These are phyloP conservation scores for Drosophila robusta DNA, from an alignment of 2,888 invertebrate species.

Conservation along the genomic window DNA sequence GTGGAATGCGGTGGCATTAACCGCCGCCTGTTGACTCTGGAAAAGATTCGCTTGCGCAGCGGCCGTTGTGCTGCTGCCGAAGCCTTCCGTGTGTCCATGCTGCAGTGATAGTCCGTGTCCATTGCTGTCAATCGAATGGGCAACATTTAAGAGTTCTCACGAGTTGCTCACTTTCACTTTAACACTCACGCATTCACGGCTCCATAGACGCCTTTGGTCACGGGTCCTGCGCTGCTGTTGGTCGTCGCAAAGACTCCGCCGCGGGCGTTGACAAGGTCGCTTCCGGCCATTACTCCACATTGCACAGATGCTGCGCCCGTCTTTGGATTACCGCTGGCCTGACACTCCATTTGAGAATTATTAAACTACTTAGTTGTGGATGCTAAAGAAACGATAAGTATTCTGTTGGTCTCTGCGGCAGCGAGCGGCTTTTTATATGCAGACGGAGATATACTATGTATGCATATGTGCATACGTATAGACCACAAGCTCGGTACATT, in stretches of 20 bases:
- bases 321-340: constrained; percentile 56
- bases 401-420: constrained; percentile 3
- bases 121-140: constrained; percentile 62
- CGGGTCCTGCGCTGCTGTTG: constrained; percentile 62
- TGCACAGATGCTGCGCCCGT: constrained; percentile 63
- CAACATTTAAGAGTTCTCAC: neutral
- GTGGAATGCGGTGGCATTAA: constrained; percentile 74
- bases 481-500: constrained; percentile 34
- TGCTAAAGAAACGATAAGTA: neutral
- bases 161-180: neutral
- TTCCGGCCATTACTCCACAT: constrained; percentile 55
- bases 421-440: constrained; percentile 29
- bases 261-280: constrained; percentile 53
- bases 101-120: constrained; percentile 70
- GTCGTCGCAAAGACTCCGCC: constrained; percentile 75
- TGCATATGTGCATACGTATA: neutral
- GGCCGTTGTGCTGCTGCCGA: constrained; percentile 56
- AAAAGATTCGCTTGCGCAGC: constrained; percentile 67
- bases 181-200: constrained; percentile 72
- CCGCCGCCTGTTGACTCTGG: constrained; percentile 43
- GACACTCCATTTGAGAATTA: constrained; percentile 61
- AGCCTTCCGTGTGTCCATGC: constrained; percentile 65
- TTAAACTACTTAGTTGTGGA: constrained; percentile 1
- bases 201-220: constrained; percentile 72
- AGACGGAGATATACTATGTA: neutral